Base-by-base conservation (phyloP, 2,888 invertebrate genomes). In the Isotomurus palustris region DNA sequence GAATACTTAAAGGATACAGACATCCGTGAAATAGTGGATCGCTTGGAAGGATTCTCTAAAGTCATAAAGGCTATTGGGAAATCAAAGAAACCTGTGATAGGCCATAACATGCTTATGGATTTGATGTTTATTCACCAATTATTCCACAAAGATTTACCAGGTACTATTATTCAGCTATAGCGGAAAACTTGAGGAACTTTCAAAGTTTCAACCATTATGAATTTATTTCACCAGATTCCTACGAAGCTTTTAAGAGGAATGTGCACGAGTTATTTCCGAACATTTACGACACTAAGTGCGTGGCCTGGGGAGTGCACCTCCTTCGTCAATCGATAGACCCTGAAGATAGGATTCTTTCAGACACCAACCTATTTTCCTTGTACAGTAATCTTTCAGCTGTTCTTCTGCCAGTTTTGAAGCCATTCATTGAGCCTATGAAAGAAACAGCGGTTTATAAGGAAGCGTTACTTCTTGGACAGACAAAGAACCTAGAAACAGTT, bases 21-120 rank as follows among this genome's bases (percentile, higher is more conserved):
- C 68, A 71, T 83, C 57, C 78, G 83, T 71, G 74, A 81, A 3
- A 76, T 78, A 50, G 71, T 84, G 8, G 71, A 60, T 83, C 56
- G 74, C 75, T 29, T 74, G 50, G 72, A 81, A 49, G 88, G 88
- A 5, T 87, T 88, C 72, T 81, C 85, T 1, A 79, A 79, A 71
- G 75, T 89, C 12, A 83, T 87, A 58, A 74, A 81, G 17, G 72
- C 84, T 0, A 73, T 89, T n/a, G 76, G 76, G 28, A 72, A 75
- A 1, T 73, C 79, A 5, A 79, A 81, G 64, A 88, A 86, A 76
- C 88, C 88, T 2, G 76, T 90, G 22, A 76, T 89, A 24, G 88
- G 87, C 0, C 90, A 90, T 73, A 91, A 91, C 74, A 73, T 83
- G 60, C 78, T 86, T 53, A 75, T 85, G 61, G 90, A 90, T 74